Evolutionary conservation across 2,888 invertebrate species (phyloP).

Genomic region (Ochropleura leucogaster): DNA sequence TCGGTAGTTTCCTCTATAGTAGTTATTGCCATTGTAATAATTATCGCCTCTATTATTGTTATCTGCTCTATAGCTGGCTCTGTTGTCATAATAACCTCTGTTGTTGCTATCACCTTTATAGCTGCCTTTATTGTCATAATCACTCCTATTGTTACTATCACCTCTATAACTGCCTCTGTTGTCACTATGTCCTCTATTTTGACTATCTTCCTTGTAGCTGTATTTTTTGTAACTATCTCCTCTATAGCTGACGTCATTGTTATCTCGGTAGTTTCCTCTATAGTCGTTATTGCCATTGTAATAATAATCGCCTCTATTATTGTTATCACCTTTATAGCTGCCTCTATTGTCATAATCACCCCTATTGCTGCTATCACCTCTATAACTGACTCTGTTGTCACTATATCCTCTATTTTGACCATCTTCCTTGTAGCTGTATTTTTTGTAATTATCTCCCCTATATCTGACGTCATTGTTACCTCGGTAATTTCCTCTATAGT

Average conservation of each 20-base stretch:
- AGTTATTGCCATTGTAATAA: background rate
- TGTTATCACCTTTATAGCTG: background rate
- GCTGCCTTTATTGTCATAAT: background rate
- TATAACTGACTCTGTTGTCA: background rate
- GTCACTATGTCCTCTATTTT: background rate
- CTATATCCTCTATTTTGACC: background rate
- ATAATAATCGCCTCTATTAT: background rate
- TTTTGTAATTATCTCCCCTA: too few relatives aligned
- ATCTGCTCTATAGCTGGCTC: conserved; percentile 2
- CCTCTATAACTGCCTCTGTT: background rate
- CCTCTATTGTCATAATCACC: background rate
- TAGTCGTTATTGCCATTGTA: background rate
- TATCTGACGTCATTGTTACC: too few relatives aligned
- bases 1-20: conserved; percentile 15
- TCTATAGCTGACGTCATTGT: background rate
- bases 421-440: background rate
- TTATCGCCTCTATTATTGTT: background rate
- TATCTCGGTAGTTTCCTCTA: conserved; percentile 6
- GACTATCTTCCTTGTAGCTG: background rate
- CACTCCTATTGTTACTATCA: background rate
- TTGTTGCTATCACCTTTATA: background rate
- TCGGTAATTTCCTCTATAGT: conserved; percentile 4
- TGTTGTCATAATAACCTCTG: background rate
- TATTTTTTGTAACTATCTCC: background rate
- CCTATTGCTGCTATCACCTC: background rate